Evolutionary conservation across 1,140 invertebrate species (phyloP), one percentile per base, ranked within the genome.

Genomic region (Pemphigus obesinymphae): DNA sequence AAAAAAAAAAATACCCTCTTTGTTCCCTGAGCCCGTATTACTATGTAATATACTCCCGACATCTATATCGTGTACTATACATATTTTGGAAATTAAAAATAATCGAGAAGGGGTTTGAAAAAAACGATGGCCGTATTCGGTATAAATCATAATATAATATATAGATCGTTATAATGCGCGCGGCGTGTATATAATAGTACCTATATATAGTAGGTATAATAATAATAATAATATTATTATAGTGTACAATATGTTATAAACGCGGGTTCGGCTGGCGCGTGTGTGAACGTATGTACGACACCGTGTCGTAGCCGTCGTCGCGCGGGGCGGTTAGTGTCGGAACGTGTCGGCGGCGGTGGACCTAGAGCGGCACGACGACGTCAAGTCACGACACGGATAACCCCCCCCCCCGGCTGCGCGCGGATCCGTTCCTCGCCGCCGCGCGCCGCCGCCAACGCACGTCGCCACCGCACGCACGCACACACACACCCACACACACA

Each of bases 301-400:
- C n/a, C n/a, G n/a, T n/a, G n/a, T n/a, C n/a, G n/a, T n/a, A n/a
- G n/a, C n/a, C n/a, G n/a, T n/a, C n/a, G n/a, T n/a, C n/a, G n/a
- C n/a, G n/a, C n/a, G n/a, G n/a, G n/a, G n/a, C n/a, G n/a, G n/a
- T n/a, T 80, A 80, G 34, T 20, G 48, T 80, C 29, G 26, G 34
- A 80, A 80, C 76, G 40, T 45, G 55, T 78, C 53, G 50, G 31
- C 48, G 37, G 68, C 43, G 68, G 23, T 8, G 43, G 68, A 50
- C 29, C 17, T 31, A 48, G 50, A 73, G 70, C 70, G 68, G 68
- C 68, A 48, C 43, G 43, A 72, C 75, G 53, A 80, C 76, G 76
- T 63, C 53, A 76, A 80, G 76, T 80, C 76, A 80, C 76, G 76
- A 80, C 55, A 80, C 55, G 76, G 76, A 63, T 80, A 63, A 63